These are phyloP conservation scores for Tanypteryx hageni DNA, from an alignment of 2,888 invertebrate genomes.

Conservation along the genomic window DNA sequence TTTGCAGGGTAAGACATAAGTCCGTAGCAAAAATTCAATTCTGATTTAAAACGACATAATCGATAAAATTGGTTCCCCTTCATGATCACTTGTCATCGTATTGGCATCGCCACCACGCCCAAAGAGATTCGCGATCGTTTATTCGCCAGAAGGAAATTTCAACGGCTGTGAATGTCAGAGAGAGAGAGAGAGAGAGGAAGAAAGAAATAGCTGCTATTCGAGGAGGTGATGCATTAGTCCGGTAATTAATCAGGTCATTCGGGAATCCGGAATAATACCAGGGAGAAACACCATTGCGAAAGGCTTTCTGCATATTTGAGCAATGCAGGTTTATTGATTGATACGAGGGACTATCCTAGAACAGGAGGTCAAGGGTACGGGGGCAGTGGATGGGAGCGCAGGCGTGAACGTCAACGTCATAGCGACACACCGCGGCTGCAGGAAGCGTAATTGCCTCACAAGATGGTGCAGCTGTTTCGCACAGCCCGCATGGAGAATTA, in stretches of 20 bases:
- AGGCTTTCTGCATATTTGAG: not conserved
- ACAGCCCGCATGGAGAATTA: no score
- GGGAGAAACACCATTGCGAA: not conserved
- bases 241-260: not conserved
- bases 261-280: not conserved
- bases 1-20: no score
- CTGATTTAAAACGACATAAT: not conserved
- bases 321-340: constrained; percentile 5
- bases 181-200: no score
- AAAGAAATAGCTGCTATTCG: constrained; percentile 1
- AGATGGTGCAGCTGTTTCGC: no score
- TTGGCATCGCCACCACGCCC: not conserved
- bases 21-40: no score
- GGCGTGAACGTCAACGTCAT: not conserved
- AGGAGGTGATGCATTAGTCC: not conserved
- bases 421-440: no score
- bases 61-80: not conserved
- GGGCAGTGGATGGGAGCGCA: no score
- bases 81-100: not conserved
- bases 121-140: not conserved
- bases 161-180: not conserved
- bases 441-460: no score
- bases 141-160: not conserved
- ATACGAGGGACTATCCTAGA: not conserved
- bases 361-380: not conserved